Evolutionary conservation across 1,140 invertebrate species (phyloP), one percentile per base, ranked within the genome.

Genomic region (Lepeophtheirus salmonis): DNA sequence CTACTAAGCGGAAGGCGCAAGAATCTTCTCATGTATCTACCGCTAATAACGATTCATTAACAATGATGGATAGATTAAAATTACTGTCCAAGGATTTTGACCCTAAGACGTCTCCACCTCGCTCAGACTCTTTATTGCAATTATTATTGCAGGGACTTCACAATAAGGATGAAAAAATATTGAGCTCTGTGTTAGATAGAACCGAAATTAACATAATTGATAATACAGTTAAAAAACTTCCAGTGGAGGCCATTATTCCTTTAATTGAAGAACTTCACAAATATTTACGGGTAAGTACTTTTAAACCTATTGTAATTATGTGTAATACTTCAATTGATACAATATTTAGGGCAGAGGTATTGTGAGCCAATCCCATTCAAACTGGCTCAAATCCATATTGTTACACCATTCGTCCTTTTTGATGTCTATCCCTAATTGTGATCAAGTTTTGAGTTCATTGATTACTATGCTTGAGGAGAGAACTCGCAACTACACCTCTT

Each of bases 91-190:
- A 57, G 22, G 55, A 57, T 14, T 14, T 13, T 2, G 26, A 57
- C 26, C 55, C 21, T 4, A 30, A 26, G 16, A 26, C 55, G 20
- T 23, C 55, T 2, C 55, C 55, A 2, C 55, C 55, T 3, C 21
- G 55, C 6, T 23, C 55, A 17, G 55, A 57, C 26, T 57, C 55
- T 14, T n/a, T 57, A 18, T 21, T 57, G 14, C 55, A 57, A 25
- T 23, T 57, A 17, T 21, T 57, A 17, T 23, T 57, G 13, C 55
- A 57, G 21, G 55, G 55, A 4, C 16, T 57, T 20, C 22, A 57
- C 16, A 57, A 57, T n/a, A 24, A 57, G 16, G 55, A 57, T 41
- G 3, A 30, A 10, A 21, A 25, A 14, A 57, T 57, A 24, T 41
- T 57, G 22, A 25, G 25, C 17, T 30, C 55, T 1, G 55, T 57